phyloP scores from a whole-genome alignment of 2,797 vertebrate genomes.

The Lepus oiostolus region DNA sequence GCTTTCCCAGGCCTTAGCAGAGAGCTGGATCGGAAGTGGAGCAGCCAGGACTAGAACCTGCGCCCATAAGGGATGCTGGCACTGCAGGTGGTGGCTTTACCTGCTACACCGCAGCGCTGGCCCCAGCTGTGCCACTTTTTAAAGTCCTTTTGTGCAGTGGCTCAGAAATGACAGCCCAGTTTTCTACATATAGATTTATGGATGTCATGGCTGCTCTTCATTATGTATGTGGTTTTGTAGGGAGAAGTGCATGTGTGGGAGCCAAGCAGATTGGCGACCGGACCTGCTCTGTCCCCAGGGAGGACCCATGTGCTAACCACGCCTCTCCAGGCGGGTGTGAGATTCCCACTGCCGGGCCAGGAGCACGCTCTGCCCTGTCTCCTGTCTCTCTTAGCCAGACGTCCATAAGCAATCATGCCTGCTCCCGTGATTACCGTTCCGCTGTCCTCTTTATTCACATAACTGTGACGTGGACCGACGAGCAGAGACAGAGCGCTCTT shows the following conservation, averaged over 20 bases:
- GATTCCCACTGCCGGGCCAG: background rate
- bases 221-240: background rate
- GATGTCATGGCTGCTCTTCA: background rate
- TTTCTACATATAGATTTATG: background rate
- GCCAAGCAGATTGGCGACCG: background rate
- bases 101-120: no score
- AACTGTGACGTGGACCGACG: background rate
- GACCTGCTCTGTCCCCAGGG: background rate
- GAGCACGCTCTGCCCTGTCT: accelerated
- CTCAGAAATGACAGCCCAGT: accelerated
- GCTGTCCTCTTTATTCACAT: background rate
- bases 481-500: background rate
- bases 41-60: no score
- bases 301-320: background rate
- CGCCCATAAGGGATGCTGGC: no score
- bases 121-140: no score
- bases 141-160: background rate
- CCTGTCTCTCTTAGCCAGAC: background rate
- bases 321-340: background rate
- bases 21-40: no score
- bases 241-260: background rate
- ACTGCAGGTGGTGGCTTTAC: no score
- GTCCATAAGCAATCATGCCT: background rate
- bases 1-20: no score
- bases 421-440: background rate